Percentiles rank a stretch among this genome's conserved stretches.
Evolutionary conservation across 1,140 invertebrate genomes (phyloP).

Genomic region (Phortica variegata): DNA sequence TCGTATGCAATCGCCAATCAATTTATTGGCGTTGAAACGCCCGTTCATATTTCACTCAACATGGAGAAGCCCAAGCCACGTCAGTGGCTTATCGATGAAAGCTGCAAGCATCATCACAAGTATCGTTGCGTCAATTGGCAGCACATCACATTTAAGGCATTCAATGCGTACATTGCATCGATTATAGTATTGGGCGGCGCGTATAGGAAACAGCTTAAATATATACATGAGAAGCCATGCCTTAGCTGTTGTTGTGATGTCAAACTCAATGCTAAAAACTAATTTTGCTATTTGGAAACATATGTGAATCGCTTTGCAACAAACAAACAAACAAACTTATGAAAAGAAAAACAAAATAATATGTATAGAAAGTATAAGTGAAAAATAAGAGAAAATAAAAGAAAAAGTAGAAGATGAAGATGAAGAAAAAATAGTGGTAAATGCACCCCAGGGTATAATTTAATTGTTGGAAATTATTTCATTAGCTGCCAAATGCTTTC

Average conservation of each 20-base stretch:
- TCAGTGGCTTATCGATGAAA: constrained; percentile 66
- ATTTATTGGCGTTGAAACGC: not conserved
- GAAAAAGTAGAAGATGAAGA: too few species aligned
- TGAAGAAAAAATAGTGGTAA: constrained; percentile 15
- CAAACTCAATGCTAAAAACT: not conserved
- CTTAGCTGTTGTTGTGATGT: constrained; percentile 17
- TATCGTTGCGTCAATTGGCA: constrained; percentile 26
- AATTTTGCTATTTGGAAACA: too few species aligned
- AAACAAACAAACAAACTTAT: too few species aligned
- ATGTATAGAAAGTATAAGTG: too few species aligned
- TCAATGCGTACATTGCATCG: constrained; percentile 21
- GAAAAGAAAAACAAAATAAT: too few species aligned
- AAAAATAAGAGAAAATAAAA: too few species aligned
- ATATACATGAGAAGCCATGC: not conserved
- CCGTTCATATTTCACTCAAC: not conserved
- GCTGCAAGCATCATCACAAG: constrained; percentile 24
- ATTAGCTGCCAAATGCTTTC: constrained; percentile 36
- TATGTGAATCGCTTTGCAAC: too few species aligned
- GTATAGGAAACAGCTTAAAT: constrained; percentile 10
- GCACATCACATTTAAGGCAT: constrained; percentile 16
- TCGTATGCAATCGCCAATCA: constrained; percentile 60
- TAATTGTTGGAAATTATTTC: constrained; percentile 48
- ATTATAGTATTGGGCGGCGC: constrained; percentile 10
- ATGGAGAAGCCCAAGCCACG: constrained; percentile 49
- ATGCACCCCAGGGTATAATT: constrained; percentile 34